Conservation (phyloP, 2,888 invertebrate genomes). For the Bedellia somnulentella region DNA sequence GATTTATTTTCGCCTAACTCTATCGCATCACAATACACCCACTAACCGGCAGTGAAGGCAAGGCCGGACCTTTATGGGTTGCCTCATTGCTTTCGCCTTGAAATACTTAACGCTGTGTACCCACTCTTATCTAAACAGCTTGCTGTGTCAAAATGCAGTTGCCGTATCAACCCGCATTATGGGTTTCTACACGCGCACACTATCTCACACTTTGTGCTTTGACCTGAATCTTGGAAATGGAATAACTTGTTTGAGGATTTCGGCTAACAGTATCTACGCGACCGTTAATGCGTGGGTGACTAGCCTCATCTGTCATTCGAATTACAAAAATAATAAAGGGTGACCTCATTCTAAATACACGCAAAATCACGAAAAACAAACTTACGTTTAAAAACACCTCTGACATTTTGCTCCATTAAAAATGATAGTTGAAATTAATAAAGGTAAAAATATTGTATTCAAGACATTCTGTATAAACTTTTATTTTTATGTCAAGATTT, state of each 20-base stretch:
- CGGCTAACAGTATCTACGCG: constrained; percentile 37
- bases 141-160: no score
- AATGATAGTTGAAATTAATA: no score
- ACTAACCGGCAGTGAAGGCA: constrained; percentile 35
- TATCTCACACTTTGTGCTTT: no score
- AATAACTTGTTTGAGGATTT: constrained; percentile 40
- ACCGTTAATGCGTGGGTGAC: constrained; percentile 43
- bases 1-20: constrained; percentile 16
- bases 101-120: constrained; percentile 45
- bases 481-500: no score
- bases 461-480: no score
- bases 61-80: constrained; percentile 49
- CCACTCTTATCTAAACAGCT: constrained; percentile 36
- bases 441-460: no score
- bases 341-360: no score
- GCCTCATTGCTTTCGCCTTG: constrained; percentile 53
- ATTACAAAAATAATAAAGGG: no score
- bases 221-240: constrained; percentile 30
- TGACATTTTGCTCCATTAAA: not conserved
- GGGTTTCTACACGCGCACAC: no score
- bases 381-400: not conserved
- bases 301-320: no score
- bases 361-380: not conserved
- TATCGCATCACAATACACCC: constrained; percentile 27
- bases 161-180: no score